These are phyloP conservation scores for Acanthurus leucopareius DNA, from an alignment of 2,797 vertebrate species.

Conservation along the genomic window DNA sequence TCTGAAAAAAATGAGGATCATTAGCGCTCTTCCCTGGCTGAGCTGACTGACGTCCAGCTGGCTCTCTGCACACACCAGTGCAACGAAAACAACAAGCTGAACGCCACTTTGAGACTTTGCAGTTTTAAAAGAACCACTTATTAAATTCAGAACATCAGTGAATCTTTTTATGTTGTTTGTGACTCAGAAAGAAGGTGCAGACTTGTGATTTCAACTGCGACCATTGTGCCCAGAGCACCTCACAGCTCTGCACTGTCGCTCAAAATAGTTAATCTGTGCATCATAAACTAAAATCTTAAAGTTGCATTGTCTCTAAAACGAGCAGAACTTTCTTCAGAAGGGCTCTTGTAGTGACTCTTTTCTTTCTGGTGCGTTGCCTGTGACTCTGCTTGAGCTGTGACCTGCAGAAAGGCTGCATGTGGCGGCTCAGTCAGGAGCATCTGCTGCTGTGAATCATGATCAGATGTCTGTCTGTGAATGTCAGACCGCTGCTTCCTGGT, in stretches of 20 bases:
- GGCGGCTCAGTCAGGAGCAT: slow-evolving; percentile 22
- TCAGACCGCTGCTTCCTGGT: background rate
- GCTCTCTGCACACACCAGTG: background rate
- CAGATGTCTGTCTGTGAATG: background rate
- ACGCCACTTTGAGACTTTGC: background rate
- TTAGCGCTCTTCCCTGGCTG: background rate
- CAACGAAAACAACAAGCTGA: background rate
- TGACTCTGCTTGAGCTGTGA: background rate
- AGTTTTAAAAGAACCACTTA: background rate
- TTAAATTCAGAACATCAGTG: too few species aligned
- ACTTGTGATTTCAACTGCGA: background rate
- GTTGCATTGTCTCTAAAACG: too few species aligned
- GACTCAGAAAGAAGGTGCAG: too few species aligned
- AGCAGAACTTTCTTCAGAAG: background rate
- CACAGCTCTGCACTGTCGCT: background rate
- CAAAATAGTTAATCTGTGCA: background rate
- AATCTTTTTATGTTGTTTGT: too few species aligned
- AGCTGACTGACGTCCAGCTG: background rate
- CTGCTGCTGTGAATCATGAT: slow-evolving; percentile 26
- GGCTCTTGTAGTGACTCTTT: background rate
- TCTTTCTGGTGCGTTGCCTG: background rate
- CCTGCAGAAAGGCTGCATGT: background rate
- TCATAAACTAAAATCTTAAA: too few species aligned
- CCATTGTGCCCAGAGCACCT: too few species aligned
- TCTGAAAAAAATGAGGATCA: background rate